phyloP scores from a whole-genome alignment of 2,888 invertebrate species.

The Diarsia dahlii region DNA sequence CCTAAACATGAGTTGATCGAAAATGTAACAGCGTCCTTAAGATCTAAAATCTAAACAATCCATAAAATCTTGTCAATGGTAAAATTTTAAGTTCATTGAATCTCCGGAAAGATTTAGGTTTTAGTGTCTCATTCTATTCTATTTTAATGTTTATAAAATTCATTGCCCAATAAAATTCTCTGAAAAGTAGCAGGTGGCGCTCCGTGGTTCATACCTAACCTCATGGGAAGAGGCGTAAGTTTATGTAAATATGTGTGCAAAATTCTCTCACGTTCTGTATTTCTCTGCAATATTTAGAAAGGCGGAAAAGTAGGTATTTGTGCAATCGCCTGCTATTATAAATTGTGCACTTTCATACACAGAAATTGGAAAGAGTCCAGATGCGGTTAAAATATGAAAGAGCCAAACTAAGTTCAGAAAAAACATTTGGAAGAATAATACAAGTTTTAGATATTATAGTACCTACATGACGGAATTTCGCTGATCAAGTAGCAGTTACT shows the following conservation, averaged over 20 bases:
- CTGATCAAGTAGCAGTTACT: background rate
- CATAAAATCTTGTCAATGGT: no score
- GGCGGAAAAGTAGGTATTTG: slow-evolving; percentile 51
- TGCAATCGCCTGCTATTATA: slow-evolving; percentile 64
- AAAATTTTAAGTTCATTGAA: background rate
- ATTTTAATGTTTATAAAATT: background rate
- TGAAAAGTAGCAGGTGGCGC: background rate
- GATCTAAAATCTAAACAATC: no score
- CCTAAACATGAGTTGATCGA: no score
- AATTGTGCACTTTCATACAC: slow-evolving; percentile 68
- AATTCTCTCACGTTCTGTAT: slow-evolving; percentile 3
- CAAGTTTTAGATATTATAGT: background rate
- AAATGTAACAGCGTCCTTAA: no score
- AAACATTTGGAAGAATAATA: slow-evolving; percentile 15
- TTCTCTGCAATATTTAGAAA: slow-evolving; percentile 20
- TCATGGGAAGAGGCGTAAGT: background rate
- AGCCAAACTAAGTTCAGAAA: slow-evolving; percentile 35
- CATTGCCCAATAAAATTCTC: background rate
- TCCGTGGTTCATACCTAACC: background rate
- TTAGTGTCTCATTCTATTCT: background rate
- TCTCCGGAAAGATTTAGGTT: background rate
- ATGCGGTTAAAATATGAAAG: slow-evolving; percentile 64
- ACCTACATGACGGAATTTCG: background rate
- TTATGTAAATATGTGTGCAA: background rate
- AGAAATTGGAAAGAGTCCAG: slow-evolving; percentile 70